Evolutionary conservation across 2,888 invertebrate species (phyloP), one percentile per base, ranked within the genome.

Genomic region (Phania funesta): DNA sequence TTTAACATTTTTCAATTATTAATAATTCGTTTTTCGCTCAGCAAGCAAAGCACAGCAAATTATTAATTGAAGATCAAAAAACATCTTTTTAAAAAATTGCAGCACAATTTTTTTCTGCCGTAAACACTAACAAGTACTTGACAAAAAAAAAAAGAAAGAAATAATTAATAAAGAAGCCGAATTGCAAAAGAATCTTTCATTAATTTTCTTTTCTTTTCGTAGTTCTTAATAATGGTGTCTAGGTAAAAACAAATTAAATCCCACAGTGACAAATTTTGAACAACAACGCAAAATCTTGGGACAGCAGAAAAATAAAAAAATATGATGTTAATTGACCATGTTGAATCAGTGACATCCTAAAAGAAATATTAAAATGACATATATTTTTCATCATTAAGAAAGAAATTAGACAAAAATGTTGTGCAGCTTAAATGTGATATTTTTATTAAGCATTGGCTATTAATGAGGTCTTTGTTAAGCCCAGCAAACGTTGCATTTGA

Each of bases 251-350:
- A 76, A 60, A 68, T 76, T 60, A 68, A 75, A 62, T 52, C 68
- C 60, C 52, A 52, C 26, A 44, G 50, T 68, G 76, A 60, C 50
- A 62, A 68, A 76, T 44, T 50, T 60, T 44, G 9, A 22, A 16
- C 64, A 46, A 26, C 54, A 20, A 38, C 16, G 29, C 24, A 52
- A 62, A 60, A 60, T 71, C 6, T 9, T 38, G 9, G 9, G 52
- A 26, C 41, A 16, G 16, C 41, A 16, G 29, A 4, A 7, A 4
- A 29, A 29, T 6, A 29, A 46, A 73, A 73, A 77, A 73, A 68
- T 67, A 77, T 73, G 38, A 77, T 73, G 56, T 74, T 81, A 77
- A 81, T 81, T 77, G 71, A 73, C 54, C 77, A 56, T 73, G 32
- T 68, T 73, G 38, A 56, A 64, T 26, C 32, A 68, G 68, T 73